Evolutionary conservation across 2,797 vertebrate genomes (phyloP), one percentile per base, ranked within the genome.

Genomic region (Coendou prehensilis): DNA sequence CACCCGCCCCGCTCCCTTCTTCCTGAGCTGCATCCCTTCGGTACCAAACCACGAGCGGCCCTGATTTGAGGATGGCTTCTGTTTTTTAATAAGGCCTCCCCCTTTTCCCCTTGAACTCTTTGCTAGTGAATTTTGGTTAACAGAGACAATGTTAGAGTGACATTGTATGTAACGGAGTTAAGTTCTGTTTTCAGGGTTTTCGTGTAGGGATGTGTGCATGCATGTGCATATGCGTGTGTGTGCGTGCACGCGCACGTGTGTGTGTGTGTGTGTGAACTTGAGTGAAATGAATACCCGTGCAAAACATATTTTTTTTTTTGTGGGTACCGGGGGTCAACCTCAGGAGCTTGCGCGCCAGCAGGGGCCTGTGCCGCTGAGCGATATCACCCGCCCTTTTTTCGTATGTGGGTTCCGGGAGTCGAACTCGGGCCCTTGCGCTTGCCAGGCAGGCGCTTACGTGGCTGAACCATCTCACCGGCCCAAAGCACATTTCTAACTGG

Each of bases 401-500:
- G 37, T 41, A 41, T 41, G 37, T 41, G 37, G 37, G 37, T 41
- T 41, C 37, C 37, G 37, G 37, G 37, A 41, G 37, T 41, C 37
- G 37, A 41, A 41, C 37, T 41, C 37, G 37, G 37, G 37, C 37
- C 37, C 37, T 41, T 41, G 37, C 37, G 37, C 37, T 41, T 41
- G 37, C 37, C 37, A 41, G 37, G 37, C 37, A 41, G 37, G 37
- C 37, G 37, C 37, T 41, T 41, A 41, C 37, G 37, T 41, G 37
- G 2, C 37, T 41, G 37, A 41, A 2, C 37, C 37, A 41, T 41
- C 37, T 41, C 37, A 41, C 37, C 37, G 37, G 37, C 37, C 37
- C 10, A 90, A 80, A 87, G 80, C 41, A 5, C 41, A 95, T 79
- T 92, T 87, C 56, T 95, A 83, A 79, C 0, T 83, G 41, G 73